phyloP scores from a whole-genome alignment of 2,888 invertebrate genomes.

The Tyria jacobaeae region DNA sequence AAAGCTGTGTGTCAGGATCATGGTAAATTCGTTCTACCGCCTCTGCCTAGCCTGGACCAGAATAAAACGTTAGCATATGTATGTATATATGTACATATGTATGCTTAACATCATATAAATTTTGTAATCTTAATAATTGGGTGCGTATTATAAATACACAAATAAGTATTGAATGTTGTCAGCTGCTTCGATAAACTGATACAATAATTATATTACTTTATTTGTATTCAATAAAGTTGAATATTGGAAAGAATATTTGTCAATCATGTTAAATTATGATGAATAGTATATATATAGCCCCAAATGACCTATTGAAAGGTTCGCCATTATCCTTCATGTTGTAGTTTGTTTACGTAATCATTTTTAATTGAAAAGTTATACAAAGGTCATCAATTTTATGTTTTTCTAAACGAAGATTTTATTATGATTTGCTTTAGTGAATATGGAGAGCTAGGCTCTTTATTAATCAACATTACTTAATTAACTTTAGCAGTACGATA shows the following conservation, averaged over 20 bases:
- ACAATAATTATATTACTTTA: neutral
- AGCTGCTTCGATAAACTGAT: no score
- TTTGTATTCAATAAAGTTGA: neutral
- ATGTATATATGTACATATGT: no score
- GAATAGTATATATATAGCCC: constrained; percentile 17
- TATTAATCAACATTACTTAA: constrained; percentile 6
- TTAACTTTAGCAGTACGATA: neutral
- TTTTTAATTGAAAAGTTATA: constrained; percentile 32
- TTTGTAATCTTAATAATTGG: no score
- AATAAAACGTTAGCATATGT: no score
- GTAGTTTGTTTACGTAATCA: constrained; percentile 33
- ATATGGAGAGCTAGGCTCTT: constrained; percentile 9
- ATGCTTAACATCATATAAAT: no score
- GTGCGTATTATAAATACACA: no score
- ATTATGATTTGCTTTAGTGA: constrained; percentile 15
- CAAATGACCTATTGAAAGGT: constrained; percentile 29
- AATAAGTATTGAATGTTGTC: no score
- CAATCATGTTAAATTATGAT: neutral
- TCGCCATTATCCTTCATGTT: constrained; percentile 22
- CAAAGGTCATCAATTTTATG: constrained; percentile 32
- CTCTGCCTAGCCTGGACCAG: no score
- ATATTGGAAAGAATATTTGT: neutral
- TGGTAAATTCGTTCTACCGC: no score
- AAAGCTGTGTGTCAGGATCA: no score
- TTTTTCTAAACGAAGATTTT: constrained; percentile 23